Evolutionary conservation across 2,113 vertebrate species (phyloP), one percentile per base, ranked within the genome.

Genomic region (Proteles cristata): DNA sequence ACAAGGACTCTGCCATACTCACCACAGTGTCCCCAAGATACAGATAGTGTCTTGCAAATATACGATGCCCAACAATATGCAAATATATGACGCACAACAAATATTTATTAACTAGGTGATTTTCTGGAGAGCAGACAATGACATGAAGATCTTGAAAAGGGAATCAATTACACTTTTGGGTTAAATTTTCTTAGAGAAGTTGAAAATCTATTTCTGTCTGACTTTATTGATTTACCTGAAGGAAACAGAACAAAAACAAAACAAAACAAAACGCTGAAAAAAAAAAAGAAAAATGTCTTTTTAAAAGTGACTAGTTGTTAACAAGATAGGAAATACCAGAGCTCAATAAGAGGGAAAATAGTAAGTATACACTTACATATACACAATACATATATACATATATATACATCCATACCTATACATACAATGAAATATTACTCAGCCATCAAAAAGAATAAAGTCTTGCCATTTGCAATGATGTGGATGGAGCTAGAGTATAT

Each of bases 161-260:
- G 31, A 79, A 86, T 14, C 63, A 90, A 6, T 61, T 90, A 90
- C 7, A 61, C 58, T 25, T 95, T 76, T 55, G 39, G 31, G 61
- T 96, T 88, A 82, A 74, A 53, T 92, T 93, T 89, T 73, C 35
- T 63, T 85, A 17, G 43, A 96, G 39, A 92, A 96, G 16, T 17
- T 90, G 21, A 83, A 89, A 89, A 93, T 96, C 65, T 43, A 31
- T 73, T 93, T 95, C 80, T 82, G 35, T 96, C 63, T 50, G 45
- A 81, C n/a, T 35, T 82, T 83, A 92, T 58, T 84, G 5, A 88
- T 88, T 94, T 95, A 12, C 61, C 35, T 35, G 55, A 26, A 95
- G 55, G 77, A 86, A 28, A 35, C 31, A 35, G 92, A 93, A 35
- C n/a, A 93, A 93, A 93, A 93, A 53, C 23, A 95, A 61, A 95